Evolutionary conservation across 2,113 vertebrate species (phyloP), one percentile per base, ranked within the genome.

Genomic region (Ptilonorhynchus violaceus): DNA sequence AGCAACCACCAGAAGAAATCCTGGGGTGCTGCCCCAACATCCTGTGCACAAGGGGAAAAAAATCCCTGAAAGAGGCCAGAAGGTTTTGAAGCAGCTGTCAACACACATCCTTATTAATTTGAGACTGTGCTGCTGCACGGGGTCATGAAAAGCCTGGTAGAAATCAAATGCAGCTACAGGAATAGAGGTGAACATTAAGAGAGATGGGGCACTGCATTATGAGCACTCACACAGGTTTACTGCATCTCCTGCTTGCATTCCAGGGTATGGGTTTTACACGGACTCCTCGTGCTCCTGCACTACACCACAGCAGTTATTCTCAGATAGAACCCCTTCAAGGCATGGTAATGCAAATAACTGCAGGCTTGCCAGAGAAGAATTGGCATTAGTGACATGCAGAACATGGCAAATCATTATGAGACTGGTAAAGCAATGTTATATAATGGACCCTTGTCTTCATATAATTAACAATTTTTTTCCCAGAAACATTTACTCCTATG

Each of bases 31-130:
- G 60, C 76, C 56, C 70, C 83, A 81, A 52, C 74, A 76, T 56
- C 42, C 49, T 56, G 68, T 2, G 3, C 37, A 35, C 16, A 67
- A 56, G 22, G 24, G n/a, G 0, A 24, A 31, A 52, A 27, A 66
- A 39, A 42, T 20, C 82, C 64, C 58, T 72, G 62, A 50, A 81
- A 87, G 60, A 63, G 56, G 50, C 63, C 84, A 89, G 88, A 85
- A 66, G 75, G 44, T 64, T 82, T 69, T 82, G 72, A 79, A 78
- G 78, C 72, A 92, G 91, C 87, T 96, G 94, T 66, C 90, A 91
- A 21, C 52, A 76, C 28, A 83, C 67, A 83, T 66, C 69, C 80
- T 86, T 91, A 94, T 94, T 96, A 93, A 97, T 85, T 86, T 94
- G 83, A 83, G 80, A 47, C 88, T 46, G 69, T 46, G 72, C 56